phyloP scores from a whole-genome alignment of 2,888 invertebrate species.

The Aromia moschata region DNA sequence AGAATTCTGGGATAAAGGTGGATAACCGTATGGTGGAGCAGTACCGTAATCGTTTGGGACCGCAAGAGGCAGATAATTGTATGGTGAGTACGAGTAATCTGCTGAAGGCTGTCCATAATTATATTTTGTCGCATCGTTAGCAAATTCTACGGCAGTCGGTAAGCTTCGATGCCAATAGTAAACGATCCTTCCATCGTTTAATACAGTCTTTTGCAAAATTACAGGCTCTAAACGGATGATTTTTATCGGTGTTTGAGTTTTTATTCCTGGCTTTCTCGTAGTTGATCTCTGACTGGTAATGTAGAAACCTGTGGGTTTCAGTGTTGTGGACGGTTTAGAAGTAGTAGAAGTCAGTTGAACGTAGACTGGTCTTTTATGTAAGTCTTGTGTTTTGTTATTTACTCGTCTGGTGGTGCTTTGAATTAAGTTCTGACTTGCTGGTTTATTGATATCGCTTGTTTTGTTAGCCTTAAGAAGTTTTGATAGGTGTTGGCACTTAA shows the following conservation, averaged over 20 bases:
- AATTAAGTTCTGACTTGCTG: neutral
- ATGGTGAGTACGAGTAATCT: constrained; percentile 3
- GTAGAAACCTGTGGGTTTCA: constrained; percentile 48
- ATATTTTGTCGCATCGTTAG: constrained; percentile 10
- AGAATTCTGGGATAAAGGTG: neutral
- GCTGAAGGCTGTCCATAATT: constrained; percentile 7
- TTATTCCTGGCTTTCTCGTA: constrained; percentile 27
- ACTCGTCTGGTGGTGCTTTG: neutral
- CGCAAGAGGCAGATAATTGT: constrained; percentile 4
- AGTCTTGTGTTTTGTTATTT: constrained; percentile 11
- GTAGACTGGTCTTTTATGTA: constrained; percentile 31
- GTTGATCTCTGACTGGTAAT: constrained; percentile 46
- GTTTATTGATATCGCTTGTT: constrained; percentile 10
- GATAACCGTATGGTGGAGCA: constrained; percentile 1
- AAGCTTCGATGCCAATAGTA: constrained; percentile 59
- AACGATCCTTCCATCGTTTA: constrained; percentile 57
- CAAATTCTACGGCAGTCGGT: constrained; percentile 48
- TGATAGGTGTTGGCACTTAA: constrained; percentile 54
- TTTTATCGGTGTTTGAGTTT: constrained; percentile 45
- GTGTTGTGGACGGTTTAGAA: constrained; percentile 31
- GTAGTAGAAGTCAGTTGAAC: constrained; percentile 31
- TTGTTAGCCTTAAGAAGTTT: constrained; percentile 41
- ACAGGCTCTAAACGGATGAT: constrained; percentile 60
- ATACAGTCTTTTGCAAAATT: constrained; percentile 58
- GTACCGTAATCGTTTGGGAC: constrained; percentile 6